A percentile compares a stretch with the other conserved stretches of the same genome.
These are phyloP conservation scores for Poecilia gillii DNA, from an alignment of 2,797 vertebrate species.

Conservation along the genomic window DNA sequence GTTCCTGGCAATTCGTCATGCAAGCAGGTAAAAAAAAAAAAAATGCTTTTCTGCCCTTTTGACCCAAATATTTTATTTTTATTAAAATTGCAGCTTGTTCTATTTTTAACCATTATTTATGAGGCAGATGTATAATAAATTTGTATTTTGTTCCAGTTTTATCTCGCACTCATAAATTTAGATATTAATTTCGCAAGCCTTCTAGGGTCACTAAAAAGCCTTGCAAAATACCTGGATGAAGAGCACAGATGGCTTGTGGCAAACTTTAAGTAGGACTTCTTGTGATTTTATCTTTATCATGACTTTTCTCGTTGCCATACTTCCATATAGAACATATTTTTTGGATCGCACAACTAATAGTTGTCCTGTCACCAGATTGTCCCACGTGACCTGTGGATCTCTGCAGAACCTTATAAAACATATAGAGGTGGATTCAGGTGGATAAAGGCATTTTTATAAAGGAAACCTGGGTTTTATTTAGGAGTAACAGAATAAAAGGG, in stretches of 20 bases:
- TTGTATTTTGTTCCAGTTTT: background rate
- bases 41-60: background rate
- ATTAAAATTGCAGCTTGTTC: background rate
- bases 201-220: background rate
- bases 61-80: background rate
- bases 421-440: background rate
- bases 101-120: background rate
- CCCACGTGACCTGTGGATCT: background rate
- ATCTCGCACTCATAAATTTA: background rate
- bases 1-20: slow-evolving; percentile 79
- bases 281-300: background rate
- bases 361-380: background rate
- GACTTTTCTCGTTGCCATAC: background rate
- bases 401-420: background rate
- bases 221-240: background rate
- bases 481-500: background rate
- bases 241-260: background rate
- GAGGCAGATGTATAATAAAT: background rate
- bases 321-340: background rate
- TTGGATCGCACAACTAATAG: background rate
- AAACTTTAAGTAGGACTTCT: background rate
- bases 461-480: background rate
- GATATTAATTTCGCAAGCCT: background rate
- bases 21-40: slow-evolving; percentile 71
- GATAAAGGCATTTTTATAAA: background rate